phyloP scores from a whole-genome alignment of 2,113 vertebrate species.

The Piprites chloris region DNA sequence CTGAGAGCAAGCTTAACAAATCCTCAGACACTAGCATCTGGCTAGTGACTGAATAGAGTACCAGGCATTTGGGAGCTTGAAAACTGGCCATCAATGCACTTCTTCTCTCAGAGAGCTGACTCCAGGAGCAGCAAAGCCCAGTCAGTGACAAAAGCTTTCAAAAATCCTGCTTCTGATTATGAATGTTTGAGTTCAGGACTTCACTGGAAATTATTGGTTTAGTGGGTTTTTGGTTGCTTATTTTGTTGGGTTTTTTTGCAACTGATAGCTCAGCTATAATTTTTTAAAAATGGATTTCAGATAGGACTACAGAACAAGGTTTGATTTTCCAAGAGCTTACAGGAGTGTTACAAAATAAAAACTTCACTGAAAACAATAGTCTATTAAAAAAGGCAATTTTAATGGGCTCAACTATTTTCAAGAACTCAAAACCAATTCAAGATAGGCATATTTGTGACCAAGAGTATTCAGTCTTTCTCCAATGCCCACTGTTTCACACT shows the following conservation, averaged over 20 bases:
- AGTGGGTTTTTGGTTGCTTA: rapidly evolving
- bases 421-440: background rate
- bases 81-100: background rate
- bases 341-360: background rate
- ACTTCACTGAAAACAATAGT: background rate
- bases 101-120: background rate
- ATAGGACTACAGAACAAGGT: background rate
- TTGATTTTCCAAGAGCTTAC: background rate
- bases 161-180: background rate
- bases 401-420: background rate
- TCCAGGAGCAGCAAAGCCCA: background rate
- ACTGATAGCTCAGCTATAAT: background rate
- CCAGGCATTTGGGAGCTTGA: background rate
- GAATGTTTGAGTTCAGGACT: background rate
- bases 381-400: background rate
- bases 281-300: background rate
- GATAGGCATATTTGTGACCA: background rate
- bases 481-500: background rate
- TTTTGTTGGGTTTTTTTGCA: background rate
- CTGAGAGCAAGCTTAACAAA: background rate
- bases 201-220: background rate
- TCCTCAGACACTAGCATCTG: background rate
- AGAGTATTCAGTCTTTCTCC: background rate
- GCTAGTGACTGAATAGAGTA: background rate
- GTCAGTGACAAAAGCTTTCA: background rate